phyloP scores from a whole-genome alignment of 2,888 invertebrate species.

The Aphidoletes aphidimyza region DNA sequence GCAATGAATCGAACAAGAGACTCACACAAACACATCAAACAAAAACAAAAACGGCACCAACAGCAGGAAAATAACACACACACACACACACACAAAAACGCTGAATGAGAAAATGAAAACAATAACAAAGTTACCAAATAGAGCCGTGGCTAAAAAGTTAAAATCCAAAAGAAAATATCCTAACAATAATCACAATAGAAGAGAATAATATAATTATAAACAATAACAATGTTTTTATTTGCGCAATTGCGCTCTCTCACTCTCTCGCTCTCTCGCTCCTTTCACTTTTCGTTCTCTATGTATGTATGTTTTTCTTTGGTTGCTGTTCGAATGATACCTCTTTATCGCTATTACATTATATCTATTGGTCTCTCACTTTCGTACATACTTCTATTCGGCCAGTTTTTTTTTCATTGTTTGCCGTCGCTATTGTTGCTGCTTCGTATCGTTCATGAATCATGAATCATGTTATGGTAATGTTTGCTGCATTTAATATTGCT shows the following conservation, averaged over 20 bases:
- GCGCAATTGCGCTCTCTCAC: neutral
- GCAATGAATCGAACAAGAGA: neutral
- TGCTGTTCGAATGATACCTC: neutral
- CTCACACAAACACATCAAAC: neutral
- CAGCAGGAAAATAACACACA: neutral
- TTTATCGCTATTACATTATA: neutral
- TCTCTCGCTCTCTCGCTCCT: too few species aligned
- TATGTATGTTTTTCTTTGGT: too few species aligned
- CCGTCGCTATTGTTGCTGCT: neutral
- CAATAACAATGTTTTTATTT: constrained; percentile 30
- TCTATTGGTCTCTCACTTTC: constrained; percentile 9
- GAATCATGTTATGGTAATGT: neutral
- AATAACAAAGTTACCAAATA: constrained; percentile 12
- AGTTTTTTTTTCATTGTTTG: neutral
- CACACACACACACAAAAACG: neutral
- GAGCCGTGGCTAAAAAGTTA: constrained; percentile 27
- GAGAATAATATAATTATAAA: constrained; percentile 40
- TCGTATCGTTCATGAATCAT: neutral
- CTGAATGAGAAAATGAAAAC: neutral
- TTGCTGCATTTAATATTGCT: constrained; percentile 13
- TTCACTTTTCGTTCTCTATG: too few species aligned
- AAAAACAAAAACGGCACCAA: neutral
- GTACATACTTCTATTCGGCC: neutral
- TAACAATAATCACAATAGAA: constrained; percentile 23
- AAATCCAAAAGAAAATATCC: constrained; percentile 11